phyloP scores from a whole-genome alignment of 2,888 invertebrate species.

The Busseola fusca region DNA sequence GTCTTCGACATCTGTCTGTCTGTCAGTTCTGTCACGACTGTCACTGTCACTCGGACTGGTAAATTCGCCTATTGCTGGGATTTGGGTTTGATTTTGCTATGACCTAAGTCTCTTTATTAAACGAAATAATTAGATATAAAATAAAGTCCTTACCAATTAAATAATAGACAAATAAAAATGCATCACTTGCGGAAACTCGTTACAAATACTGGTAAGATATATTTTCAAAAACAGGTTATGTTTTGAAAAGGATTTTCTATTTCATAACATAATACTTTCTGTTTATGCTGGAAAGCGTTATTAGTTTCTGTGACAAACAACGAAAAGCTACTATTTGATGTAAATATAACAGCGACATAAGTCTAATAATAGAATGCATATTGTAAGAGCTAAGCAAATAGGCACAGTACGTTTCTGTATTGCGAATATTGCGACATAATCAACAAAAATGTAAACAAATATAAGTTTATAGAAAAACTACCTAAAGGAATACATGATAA shows the following conservation, averaged over 20 bases:
- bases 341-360: not conserved
- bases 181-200: constrained; percentile 59
- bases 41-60: constrained; percentile 5
- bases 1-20: not conserved
- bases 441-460: too few relatives aligned
- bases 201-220: constrained; percentile 59
- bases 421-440: too few relatives aligned
- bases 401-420: not conserved
- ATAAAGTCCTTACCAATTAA: not conserved
- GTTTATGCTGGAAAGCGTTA: not conserved
- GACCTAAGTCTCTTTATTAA: constrained; percentile 23
- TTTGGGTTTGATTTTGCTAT: constrained; percentile 24
- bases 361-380: not conserved
- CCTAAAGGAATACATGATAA: too few relatives aligned
- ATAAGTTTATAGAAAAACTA: too few relatives aligned
- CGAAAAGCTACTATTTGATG: not conserved
- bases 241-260: constrained; percentile 28
- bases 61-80: constrained; percentile 14
- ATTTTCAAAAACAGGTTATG: constrained; percentile 31
- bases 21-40: not conserved
- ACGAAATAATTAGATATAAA: not conserved
- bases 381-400: not conserved
- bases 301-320: not conserved
- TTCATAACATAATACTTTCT: constrained; percentile 23
- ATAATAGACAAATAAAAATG: constrained; percentile 51